A percentile compares a stretch with the other conserved stretches of the same genome.
Conservation (phyloP, 2,888 invertebrate genomes). For the Lithodes maja region DNA sequence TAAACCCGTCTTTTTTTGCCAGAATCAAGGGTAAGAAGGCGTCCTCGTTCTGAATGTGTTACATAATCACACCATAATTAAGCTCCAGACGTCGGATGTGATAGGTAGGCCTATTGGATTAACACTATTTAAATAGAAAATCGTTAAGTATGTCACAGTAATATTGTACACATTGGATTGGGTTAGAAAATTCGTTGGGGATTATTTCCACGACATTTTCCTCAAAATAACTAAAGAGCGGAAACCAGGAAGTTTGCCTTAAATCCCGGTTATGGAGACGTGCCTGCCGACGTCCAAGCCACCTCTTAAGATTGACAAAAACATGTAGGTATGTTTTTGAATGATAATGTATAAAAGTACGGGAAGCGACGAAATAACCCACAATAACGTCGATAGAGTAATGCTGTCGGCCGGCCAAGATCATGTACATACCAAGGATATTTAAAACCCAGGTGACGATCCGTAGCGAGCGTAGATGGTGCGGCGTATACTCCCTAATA, state of each 20-base stretch:
- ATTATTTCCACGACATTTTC: background rate
- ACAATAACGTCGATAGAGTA: background rate
- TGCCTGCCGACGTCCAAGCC: too few relatives aligned
- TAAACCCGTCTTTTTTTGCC: too few relatives aligned
- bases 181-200: background rate
- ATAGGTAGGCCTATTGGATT: too few relatives aligned
- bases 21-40: too few relatives aligned
- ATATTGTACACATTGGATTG: too few relatives aligned
- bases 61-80: too few relatives aligned
- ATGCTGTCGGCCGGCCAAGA: background rate
- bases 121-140: too few relatives aligned
- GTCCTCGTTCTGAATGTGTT: too few relatives aligned
- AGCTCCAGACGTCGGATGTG: too few relatives aligned
- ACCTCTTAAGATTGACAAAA: too few relatives aligned
- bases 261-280: too few relatives aligned
- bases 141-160: too few relatives aligned
- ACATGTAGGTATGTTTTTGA: background rate
- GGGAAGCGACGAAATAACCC: background rate
- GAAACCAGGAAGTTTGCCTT: background rate
- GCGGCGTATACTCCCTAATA: slow-evolving; percentile 89
- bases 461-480: background rate
- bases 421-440: background rate
- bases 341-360: background rate
- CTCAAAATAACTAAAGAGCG: background rate
- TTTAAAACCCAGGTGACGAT: background rate